These are phyloP conservation scores for Andrena camellia DNA, from an alignment of 2,888 invertebrate species.

Conservation along the genomic window DNA sequence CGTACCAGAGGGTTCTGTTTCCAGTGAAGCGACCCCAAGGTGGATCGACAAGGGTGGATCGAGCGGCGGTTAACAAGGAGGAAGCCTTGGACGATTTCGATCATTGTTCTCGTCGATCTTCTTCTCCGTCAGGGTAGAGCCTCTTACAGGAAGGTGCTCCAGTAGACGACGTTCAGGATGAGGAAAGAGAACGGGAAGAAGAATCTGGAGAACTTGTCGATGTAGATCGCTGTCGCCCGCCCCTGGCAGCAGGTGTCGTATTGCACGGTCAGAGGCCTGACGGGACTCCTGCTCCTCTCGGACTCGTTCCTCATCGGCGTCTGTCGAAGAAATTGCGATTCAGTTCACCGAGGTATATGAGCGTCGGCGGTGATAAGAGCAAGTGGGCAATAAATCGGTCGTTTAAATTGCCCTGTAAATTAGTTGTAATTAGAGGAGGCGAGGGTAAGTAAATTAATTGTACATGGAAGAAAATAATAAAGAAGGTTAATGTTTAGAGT, in stretches of 20 bases:
- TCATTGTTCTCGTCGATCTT: slow-evolving; percentile 10
- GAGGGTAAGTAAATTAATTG: too few species aligned
- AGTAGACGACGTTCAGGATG: slow-evolving; percentile 95
- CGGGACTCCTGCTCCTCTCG: slow-evolving; percentile 83
- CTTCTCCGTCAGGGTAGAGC: neutral
- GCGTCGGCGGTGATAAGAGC: too few species aligned
- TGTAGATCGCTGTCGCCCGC: slow-evolving; percentile 90
- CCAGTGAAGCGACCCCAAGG: neutral
- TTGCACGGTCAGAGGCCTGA: slow-evolving; percentile 86
- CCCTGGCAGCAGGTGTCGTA: slow-evolving; percentile 94
- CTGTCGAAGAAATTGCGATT: slow-evolving; percentile 63
- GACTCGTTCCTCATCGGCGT: slow-evolving; percentile 84
- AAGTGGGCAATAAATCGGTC: too few species aligned
- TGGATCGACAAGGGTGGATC: too few species aligned
- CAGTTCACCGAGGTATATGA: too few species aligned
- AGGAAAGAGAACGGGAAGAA: slow-evolving; percentile 96
- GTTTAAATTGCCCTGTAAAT: too few species aligned
- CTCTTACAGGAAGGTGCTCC: slow-evolving; percentile 91
- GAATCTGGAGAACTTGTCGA: slow-evolving; percentile 94
- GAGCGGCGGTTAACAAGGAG: slow-evolving; percentile 26
- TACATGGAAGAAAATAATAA: too few species aligned
- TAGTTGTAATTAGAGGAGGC: too few species aligned
- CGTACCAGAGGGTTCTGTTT: neutral
- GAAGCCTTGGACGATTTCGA: slow-evolving; percentile 24
- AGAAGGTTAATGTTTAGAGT: too few species aligned